These are phyloP conservation scores for Macrophya annulata DNA, from an alignment of 2,888 invertebrate species.

Conservation along the genomic window DNA sequence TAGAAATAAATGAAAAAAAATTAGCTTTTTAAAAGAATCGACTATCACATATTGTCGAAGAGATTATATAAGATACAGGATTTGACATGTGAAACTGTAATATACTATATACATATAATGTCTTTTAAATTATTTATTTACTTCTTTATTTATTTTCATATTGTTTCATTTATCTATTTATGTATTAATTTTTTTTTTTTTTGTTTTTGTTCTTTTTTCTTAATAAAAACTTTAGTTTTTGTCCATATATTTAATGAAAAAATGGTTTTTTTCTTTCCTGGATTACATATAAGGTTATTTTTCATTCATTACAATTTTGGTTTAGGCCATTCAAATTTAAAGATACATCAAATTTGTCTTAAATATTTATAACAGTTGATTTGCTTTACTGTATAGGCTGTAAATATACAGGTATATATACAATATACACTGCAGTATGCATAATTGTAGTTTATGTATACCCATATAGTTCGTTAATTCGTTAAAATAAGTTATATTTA, in stretches of 20 bases:
- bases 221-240: slow-evolving; percentile 68
- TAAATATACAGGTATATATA: not conserved
- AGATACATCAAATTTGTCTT: slow-evolving; percentile 60
- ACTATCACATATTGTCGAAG: not conserved
- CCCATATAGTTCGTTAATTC: slow-evolving; percentile 4
- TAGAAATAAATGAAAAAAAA: not conserved
- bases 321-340: slow-evolving; percentile 72
- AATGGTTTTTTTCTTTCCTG: slow-evolving; percentile 52
- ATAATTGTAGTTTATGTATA: not conserved
- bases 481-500: slow-evolving; percentile 3
- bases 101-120: not conserved
- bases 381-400: not conserved
- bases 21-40: not conserved
- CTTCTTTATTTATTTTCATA: not conserved
- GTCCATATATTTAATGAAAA: slow-evolving; percentile 61
- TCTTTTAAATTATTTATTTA: not conserved
- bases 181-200: not conserved
- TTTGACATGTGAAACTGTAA: not conserved
- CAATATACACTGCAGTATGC: not conserved
- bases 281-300: slow-evolving; percentile 58
- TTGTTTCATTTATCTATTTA: not conserved
- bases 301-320: slow-evolving; percentile 60
- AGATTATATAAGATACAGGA: not conserved
- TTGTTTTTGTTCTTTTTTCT: slow-evolving; percentile 53
- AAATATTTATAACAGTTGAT: not conserved